Conservation (phyloP, 2,113 vertebrate species). For the Pollachius pollachius region DNA sequence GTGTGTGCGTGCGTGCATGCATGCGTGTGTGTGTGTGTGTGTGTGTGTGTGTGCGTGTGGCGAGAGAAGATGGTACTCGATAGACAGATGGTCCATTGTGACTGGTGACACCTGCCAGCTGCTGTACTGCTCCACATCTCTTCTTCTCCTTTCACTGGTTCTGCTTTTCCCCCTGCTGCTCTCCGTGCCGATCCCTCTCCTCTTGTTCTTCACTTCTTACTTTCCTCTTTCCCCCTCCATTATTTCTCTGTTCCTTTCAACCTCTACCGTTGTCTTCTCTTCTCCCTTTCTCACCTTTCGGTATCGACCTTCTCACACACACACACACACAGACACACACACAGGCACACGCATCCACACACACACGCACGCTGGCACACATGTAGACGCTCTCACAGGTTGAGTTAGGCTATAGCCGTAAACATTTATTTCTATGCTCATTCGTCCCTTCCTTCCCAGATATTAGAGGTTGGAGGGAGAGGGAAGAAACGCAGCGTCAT, state of each 20-base stretch:
- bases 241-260: not conserved
- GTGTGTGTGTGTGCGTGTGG: constrained; percentile 17
- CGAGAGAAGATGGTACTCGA: constrained; percentile 74
- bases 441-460: too few relatives aligned
- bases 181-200: not conserved
- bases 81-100: constrained; percentile 99
- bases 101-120: constrained; percentile 98
- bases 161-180: constrained; percentile 22
- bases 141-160: constrained; percentile 34
- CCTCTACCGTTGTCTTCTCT: constrained; percentile 6
- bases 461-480: constrained; percentile 2
- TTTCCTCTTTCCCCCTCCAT: constrained; percentile 5
- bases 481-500: constrained; percentile 17
- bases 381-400: not conserved
- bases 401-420: too few relatives aligned
- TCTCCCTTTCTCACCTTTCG: constrained; percentile 23
- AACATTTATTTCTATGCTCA: too few relatives aligned
- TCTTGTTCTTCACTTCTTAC: not conserved
- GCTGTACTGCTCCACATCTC: constrained; percentile 71
- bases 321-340: not conserved
- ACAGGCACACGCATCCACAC: not conserved
- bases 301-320: not conserved
- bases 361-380: not conserved
- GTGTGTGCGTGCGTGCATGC: constrained; percentile 1
- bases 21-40: constrained; percentile 52